Conservation (phyloP, 2,797 vertebrate genomes). For the Buceros bicornis region DNA sequence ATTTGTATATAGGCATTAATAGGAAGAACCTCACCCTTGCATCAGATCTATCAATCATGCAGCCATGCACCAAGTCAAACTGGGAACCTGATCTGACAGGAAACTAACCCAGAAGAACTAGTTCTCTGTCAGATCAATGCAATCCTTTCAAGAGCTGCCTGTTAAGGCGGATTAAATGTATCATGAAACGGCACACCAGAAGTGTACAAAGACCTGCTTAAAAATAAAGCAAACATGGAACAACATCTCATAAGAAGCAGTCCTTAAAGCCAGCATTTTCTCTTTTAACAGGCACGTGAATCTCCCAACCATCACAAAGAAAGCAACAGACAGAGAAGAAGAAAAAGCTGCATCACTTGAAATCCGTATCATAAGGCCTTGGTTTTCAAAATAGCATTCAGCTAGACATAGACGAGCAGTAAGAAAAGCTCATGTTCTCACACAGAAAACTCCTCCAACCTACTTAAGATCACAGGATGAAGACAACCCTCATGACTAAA, state of each 20-base stretch:
- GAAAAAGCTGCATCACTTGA: background rate
- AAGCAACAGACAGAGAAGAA: background rate
- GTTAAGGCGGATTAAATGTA: slow-evolving; percentile 54
- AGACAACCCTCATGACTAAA: background rate
- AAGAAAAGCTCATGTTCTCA: slow-evolving; percentile 2
- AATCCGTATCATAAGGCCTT: background rate
- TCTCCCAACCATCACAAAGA: background rate
- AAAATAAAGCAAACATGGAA: background rate
- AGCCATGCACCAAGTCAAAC: slow-evolving; percentile 19
- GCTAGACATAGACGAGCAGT: background rate
- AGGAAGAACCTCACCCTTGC: background rate
- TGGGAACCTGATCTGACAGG: slow-evolving; percentile 35
- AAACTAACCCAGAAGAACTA: slow-evolving; percentile 49
- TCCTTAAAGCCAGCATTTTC: background rate
- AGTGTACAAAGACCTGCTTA: background rate
- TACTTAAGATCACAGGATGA: background rate
- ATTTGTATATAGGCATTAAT: background rate
- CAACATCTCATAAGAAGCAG: background rate
- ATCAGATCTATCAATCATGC: background rate
- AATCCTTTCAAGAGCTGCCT: slow-evolving; percentile 59
- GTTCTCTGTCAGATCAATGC: slow-evolving; percentile 28
- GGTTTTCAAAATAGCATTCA: slow-evolving; percentile 15
- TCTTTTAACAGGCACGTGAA: background rate
- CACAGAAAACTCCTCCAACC: slow-evolving; percentile 5
- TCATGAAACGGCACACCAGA: background rate